These are phyloP conservation scores for Prionace glauca DNA, from an alignment of 2,797 vertebrate species.

Conservation along the genomic window DNA sequence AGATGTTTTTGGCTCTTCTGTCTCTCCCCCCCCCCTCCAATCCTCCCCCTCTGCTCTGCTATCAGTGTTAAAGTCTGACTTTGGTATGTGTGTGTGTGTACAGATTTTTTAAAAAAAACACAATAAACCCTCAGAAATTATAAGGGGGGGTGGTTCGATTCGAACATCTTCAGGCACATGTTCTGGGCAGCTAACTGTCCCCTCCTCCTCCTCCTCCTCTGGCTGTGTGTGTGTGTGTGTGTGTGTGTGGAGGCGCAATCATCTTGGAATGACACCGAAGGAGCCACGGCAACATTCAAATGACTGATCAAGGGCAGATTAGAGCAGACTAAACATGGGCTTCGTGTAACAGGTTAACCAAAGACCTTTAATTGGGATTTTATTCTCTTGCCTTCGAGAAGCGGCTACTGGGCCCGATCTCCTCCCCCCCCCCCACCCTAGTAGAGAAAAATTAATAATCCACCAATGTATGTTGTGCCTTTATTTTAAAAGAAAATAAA, in stretches of 20 bases:
- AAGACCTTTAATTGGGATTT: neutral
- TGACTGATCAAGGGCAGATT: constrained; percentile 85
- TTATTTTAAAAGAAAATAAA: no score
- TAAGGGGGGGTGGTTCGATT: neutral
- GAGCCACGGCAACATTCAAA: constrained; percentile 65
- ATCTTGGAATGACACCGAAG: constrained; percentile 50
- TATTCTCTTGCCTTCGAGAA: neutral
- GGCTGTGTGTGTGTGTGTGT: no score
- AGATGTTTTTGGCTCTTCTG: constrained; percentile 71
- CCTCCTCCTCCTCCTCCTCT: neutral
- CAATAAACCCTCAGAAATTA: neutral
- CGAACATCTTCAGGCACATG: constrained; percentile 30
- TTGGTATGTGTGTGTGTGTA: neutral
- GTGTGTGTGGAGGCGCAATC: constrained; percentile 52
- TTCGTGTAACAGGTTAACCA: constrained; percentile 34
- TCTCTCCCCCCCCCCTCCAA: no score
- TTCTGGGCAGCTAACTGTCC: neutral
- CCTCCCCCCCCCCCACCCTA: neutral
- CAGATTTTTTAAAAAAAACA: neutral
- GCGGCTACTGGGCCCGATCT: neutral
- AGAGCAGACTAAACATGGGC: constrained; percentile 45
- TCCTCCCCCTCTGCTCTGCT: constrained; percentile 55
- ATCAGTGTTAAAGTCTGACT: constrained; percentile 53
- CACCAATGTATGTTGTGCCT: neutral
- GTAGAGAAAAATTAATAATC: neutral